These are phyloP conservation scores for Urocitellus parryii DNA, from an alignment of 2,113 vertebrate genomes.

Conservation along the genomic window DNA sequence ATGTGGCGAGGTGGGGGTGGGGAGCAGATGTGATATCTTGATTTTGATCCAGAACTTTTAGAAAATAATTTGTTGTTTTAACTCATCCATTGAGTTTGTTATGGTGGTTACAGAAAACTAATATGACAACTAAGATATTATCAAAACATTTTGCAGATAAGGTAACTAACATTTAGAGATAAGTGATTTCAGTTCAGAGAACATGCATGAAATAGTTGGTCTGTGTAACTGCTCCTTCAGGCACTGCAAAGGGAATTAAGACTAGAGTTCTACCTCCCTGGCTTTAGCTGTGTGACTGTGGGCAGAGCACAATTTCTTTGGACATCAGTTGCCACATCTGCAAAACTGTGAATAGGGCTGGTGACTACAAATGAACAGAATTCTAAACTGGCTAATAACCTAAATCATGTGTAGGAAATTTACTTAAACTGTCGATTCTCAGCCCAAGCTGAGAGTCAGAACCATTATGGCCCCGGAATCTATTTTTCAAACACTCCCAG, in stretches of 20 bases:
- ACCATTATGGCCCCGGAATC: neutral
- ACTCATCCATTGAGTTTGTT: conserved; percentile 19
- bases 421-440: neutral
- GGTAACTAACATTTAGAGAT: conserved; percentile 41
- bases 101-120: neutral
- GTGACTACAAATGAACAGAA: neutral
- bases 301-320: neutral
- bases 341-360: neutral
- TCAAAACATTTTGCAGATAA: conserved; percentile 20
- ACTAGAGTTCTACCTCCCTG: neutral
- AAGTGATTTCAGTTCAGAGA: conserved; percentile 30
- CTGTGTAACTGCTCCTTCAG: conserved; percentile 33
- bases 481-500: neutral
- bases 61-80: conserved; percentile 39
- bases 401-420: neutral
- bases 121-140: conserved; percentile 35
- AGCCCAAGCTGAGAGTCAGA: neutral
- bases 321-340: neutral
- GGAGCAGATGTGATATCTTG: neutral
- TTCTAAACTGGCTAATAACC: neutral
- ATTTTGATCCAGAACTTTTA: conserved; percentile 26
- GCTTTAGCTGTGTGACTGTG: neutral
- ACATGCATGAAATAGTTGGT: conserved; percentile 28
- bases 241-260: neutral
- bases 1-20: neutral